Percentiles rank a stretch among this genome's conserved stretches.
Evolutionary conservation across 2,797 vertebrate species (phyloP).

Genomic region (Gadopsis marmoratus): DNA sequence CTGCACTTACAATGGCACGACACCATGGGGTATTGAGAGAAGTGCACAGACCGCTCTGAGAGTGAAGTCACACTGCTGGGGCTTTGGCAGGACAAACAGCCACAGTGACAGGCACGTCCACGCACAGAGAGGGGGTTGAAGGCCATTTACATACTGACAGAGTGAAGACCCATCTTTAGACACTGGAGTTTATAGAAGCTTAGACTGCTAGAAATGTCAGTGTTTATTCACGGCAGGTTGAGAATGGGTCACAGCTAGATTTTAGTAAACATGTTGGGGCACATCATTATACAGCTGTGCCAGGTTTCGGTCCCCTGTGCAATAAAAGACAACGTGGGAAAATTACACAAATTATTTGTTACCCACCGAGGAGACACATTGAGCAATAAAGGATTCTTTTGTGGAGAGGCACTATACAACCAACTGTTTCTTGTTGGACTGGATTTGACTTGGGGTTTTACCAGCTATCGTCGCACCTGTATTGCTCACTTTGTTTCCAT

Average conservation of each 20-base stretch:
- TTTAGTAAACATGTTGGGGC: constrained; percentile 44
- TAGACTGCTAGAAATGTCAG: background rate
- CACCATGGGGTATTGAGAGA: constrained; percentile 65
- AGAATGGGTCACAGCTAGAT: background rate
- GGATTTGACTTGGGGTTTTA: constrained; percentile 39
- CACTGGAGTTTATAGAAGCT: fast-evolving
- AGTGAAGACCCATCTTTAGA: background rate
- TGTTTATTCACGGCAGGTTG: background rate
- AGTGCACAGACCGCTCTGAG: constrained; percentile 33
- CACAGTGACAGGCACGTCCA: constrained; percentile 74
- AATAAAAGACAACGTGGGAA: background rate
- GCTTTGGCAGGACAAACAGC: constrained; percentile 39
- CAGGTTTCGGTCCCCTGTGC: constrained; percentile 20
- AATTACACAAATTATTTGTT: constrained; percentile 4
- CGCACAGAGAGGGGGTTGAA: background rate
- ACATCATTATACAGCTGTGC: background rate
- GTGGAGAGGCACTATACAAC: background rate
- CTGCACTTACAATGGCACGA: constrained; percentile 64
- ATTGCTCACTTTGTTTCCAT: background rate
- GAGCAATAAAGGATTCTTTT: constrained; percentile 35
- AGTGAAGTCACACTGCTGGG: constrained; percentile 60
- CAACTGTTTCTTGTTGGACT: constrained; percentile 46
- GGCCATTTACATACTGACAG: background rate
- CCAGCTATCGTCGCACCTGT: background rate
- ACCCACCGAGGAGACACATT: background rate